phyloP scores from a whole-genome alignment of 2,113 vertebrate genomes.

The Scolopax mira region DNA sequence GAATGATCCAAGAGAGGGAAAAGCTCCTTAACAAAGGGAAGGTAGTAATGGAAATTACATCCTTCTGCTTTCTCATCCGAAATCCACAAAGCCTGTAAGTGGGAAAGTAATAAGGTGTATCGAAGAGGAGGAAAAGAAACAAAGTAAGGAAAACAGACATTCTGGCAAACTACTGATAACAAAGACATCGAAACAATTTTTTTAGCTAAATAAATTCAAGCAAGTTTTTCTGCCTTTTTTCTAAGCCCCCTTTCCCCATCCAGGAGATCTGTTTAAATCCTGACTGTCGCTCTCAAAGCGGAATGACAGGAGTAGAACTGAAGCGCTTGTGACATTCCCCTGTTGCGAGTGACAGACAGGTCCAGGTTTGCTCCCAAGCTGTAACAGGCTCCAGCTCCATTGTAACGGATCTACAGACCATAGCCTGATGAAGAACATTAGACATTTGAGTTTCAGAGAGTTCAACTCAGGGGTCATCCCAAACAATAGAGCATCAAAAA shows the following conservation, averaged over 20 bases:
- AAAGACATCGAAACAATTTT: not conserved
- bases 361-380: constrained; percentile 48
- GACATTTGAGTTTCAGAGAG: constrained; percentile 60
- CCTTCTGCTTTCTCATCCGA: not conserved
- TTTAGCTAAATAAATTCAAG: not conserved
- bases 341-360: constrained; percentile 34
- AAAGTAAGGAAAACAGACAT: not conserved
- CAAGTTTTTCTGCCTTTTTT: not conserved
- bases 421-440: constrained; percentile 62
- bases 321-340: constrained; percentile 21
- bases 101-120: not conserved
- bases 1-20: not conserved
- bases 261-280: not conserved
- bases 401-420: constrained; percentile 60
- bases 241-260: not conserved
- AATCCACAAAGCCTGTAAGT: not conserved
- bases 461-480: constrained; percentile 60
- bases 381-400: constrained; percentile 47
- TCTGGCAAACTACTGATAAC: not conserved
- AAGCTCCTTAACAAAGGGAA: not conserved
- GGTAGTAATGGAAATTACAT: not conserved
- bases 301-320: not conserved
- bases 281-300: constrained; percentile 25
- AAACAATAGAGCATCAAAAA: constrained; percentile 65
- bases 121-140: not conserved